phyloP scores from a whole-genome alignment of 30 jellyfish, hydroid and myxozoan genomes.

The Cassiopea andromeda region DNA sequence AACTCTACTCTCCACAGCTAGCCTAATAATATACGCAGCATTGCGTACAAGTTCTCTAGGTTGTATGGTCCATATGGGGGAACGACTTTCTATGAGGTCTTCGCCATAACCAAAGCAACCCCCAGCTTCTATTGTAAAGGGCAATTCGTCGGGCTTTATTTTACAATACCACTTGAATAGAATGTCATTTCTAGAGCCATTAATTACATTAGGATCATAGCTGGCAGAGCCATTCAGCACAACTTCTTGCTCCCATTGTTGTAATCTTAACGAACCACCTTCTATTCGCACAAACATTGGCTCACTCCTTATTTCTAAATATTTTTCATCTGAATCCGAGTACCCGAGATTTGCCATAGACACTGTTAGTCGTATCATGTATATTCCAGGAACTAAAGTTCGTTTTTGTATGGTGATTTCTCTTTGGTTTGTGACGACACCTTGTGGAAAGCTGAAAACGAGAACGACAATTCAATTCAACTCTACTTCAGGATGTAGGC shows the following conservation, averaged over 20 bases:
- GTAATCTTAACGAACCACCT: slow-evolving; percentile 37
- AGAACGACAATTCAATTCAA: background rate
- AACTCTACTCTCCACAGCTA: slow-evolving; percentile 3
- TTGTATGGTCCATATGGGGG: slow-evolving; percentile 40
- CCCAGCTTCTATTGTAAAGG: slow-evolving; percentile 41
- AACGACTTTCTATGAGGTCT: slow-evolving; percentile 1
- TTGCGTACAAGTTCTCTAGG: slow-evolving; percentile 15
- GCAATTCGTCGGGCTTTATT: slow-evolving; percentile 46
- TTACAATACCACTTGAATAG: slow-evolving; percentile 51
- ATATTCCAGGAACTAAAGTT: slow-evolving; percentile 38
- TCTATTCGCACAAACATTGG: slow-evolving; percentile 42
- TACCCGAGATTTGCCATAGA: slow-evolving; percentile 42
- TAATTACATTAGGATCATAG: slow-evolving; percentile 48
- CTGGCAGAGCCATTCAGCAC: slow-evolving; percentile 45
- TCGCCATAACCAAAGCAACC: slow-evolving; percentile 70
- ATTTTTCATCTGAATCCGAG: slow-evolving; percentile 47
- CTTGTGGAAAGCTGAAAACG: slow-evolving; percentile 42
- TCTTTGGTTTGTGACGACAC: slow-evolving; percentile 40
- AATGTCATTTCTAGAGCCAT: slow-evolving; percentile 5
- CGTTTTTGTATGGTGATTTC: slow-evolving; percentile 37
- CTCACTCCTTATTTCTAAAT: slow-evolving; percentile 17
- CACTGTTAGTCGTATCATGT: slow-evolving; percentile 27
- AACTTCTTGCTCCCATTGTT: slow-evolving; percentile 37
- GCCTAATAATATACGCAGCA: slow-evolving; percentile 32
- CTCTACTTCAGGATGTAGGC: too few species aligned